Evolutionary conservation across 2,113 vertebrate genomes (phyloP).

Genomic region (Maccullochella peelii): DNA sequence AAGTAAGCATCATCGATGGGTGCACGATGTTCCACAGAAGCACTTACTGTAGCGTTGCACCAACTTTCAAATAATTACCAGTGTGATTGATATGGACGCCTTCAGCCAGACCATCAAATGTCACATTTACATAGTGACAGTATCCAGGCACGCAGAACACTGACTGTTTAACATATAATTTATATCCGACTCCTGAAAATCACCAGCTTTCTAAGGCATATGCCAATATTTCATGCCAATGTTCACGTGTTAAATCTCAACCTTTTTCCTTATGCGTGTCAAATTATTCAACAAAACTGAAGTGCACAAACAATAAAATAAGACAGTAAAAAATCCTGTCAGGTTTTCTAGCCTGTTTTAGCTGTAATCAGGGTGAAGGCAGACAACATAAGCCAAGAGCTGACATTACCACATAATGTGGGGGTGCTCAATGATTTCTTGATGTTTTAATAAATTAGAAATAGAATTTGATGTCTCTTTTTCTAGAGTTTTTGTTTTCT

Average conservation of each 20-base stretch:
- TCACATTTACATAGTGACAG: constrained; percentile 38
- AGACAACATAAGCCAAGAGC: not conserved
- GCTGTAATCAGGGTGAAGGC: not conserved
- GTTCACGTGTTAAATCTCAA: not conserved
- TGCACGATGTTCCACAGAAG: not conserved
- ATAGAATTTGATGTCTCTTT: not conserved
- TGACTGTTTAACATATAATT: not conserved
- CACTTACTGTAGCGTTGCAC: not conserved
- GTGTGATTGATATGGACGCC: not conserved
- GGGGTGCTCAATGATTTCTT: not conserved
- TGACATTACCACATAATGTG: not conserved
- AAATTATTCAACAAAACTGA: not conserved
- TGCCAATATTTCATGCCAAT: not conserved
- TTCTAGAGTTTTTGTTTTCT: no score
- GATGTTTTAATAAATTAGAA: not conserved
- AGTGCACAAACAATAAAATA: not conserved
- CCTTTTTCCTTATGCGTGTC: not conserved
- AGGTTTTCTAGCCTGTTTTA: not conserved
- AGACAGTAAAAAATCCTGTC: not conserved
- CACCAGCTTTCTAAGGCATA: not conserved
- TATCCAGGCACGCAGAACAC: not conserved
- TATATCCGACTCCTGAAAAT: not conserved
- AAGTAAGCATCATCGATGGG: not conserved
- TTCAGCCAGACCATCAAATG: constrained; percentile 36
- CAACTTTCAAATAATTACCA: constrained; percentile 1